Evolutionary conservation across 2,113 vertebrate genomes (phyloP).

Genomic region (Marcusenius ussheri): DNA sequence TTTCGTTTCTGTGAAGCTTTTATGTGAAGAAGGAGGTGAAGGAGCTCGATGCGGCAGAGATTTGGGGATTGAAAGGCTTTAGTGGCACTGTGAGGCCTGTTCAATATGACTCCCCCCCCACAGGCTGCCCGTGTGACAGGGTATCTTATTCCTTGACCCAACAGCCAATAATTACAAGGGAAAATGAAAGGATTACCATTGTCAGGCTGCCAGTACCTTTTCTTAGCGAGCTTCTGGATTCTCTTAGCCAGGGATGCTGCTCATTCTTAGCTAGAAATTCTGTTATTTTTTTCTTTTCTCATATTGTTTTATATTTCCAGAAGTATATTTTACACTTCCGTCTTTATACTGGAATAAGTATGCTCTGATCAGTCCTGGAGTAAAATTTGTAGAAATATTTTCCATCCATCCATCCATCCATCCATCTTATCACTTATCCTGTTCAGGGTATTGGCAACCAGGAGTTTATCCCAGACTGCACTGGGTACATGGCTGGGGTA

Average conservation of each 20-base stretch:
- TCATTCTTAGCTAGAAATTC: background rate
- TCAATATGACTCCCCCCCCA: background rate
- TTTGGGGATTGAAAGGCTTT: background rate
- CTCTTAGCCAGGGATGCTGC: background rate
- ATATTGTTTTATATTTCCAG: background rate
- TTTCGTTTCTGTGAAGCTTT: background rate
- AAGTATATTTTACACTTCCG: background rate
- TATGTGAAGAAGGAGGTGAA: background rate
- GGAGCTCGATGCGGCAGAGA: background rate
- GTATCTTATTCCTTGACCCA: background rate
- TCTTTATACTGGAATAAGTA: background rate
- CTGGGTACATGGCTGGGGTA: background rate
- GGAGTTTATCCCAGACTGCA: background rate
- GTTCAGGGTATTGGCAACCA: background rate
- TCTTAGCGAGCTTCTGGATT: background rate
- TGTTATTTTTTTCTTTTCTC: background rate
- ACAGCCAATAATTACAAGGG: background rate
- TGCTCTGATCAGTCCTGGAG: background rate
- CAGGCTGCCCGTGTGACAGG: background rate
- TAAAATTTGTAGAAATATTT: background rate
- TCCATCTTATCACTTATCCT: background rate
- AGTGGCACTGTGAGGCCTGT: background rate
- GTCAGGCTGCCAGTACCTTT: background rate
- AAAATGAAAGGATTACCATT: background rate
- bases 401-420: background rate